Evolutionary conservation across 2,888 invertebrate species (phyloP), one percentile per base, ranked within the genome.

Genomic region (Drosophila birchii): DNA sequence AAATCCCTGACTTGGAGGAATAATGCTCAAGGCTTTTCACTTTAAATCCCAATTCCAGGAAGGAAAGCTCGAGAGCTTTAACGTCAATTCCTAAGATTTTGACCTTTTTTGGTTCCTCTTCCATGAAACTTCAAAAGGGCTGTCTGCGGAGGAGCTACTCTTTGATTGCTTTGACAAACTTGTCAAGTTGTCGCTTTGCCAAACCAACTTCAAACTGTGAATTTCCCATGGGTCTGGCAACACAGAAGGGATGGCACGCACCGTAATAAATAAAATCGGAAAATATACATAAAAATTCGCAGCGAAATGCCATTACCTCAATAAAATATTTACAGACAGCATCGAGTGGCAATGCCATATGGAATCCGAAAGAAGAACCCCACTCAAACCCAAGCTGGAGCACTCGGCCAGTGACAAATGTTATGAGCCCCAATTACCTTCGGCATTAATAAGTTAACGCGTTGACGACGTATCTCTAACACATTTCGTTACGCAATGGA

Each of bases 361-460:
- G 87, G 76, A 54, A 73, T 75, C 82, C 86, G 78, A 78, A 85
- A 75, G 18, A 16, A 34, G 34, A 51, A 51, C 32, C 49, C 49
- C 32, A 49, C 51, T 51, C 34, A 51, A 51, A 51, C 32, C 26
- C 26, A 47, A 47, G 8, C 3, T 9, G 2, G 4, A n/a, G 18
- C 47, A 20, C 26, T 67, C 54, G 44, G 39, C 68, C 54, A 70
- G 63, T 64, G 74, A 63, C 74, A 66, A 75, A 75, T 63, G 71
- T 69, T 72, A 63, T 62, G 69, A 76, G 67, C 72, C 72, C 71
- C 78, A 83, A 88, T 86, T 88, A 88, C 55, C 56, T 49, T 36
- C 36, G 29, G 44, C 76, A 81, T 81, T 81, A 82, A 88, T 87
- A 84, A 80, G 89, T 87, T 86, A 86, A 86, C 81, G 85, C 81